These are phyloP conservation scores for Aurelia sp. DNA, from an alignment of 30 jellyfish, hydroid and myxozoan genomes.

Conservation along the genomic window DNA sequence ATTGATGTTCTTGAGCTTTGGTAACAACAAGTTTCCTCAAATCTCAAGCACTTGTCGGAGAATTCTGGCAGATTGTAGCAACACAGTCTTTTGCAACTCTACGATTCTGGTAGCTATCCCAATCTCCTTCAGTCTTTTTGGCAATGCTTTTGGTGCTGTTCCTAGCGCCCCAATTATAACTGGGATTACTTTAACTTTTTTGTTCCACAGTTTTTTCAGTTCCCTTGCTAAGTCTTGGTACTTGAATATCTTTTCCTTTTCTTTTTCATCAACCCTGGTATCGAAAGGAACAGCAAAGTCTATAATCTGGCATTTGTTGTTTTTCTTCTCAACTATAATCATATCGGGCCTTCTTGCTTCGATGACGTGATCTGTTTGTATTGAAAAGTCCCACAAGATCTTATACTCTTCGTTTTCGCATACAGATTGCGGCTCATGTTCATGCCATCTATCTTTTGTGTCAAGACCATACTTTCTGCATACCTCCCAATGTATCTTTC, in stretches of 20 bases:
- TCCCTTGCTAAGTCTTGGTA: not conserved
- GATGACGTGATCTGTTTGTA: too few relatives aligned
- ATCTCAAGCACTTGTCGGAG: too few relatives aligned
- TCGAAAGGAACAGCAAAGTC: slow-evolving; percentile 7
- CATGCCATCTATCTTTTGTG: too few relatives aligned
- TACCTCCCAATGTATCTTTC: too few relatives aligned
- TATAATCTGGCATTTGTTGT: not conserved
- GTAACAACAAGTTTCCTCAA: too few relatives aligned
- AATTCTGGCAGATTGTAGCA: not conserved
- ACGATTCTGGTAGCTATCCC: slow-evolving; percentile 18
- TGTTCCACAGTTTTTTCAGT: too few relatives aligned
- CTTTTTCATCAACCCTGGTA: not conserved
- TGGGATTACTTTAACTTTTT: not conserved
- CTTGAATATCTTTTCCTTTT: slow-evolving; percentile 2
- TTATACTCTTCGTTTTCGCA: too few relatives aligned
- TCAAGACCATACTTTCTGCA: not conserved
- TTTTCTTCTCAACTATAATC: not conserved
- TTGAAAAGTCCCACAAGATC: too few relatives aligned
- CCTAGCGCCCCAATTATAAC: slow-evolving; percentile 33
- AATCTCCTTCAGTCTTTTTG: slow-evolving; percentile 9
- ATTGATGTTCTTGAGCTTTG: too few relatives aligned
- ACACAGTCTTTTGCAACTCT: not conserved
- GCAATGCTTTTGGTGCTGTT: not conserved
- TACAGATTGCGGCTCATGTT: too few relatives aligned
- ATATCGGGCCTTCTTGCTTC: too few relatives aligned